A percentile compares a stretch with the other conserved stretches of the same genome.
phyloP scores from a whole-genome alignment of 2,113 vertebrate genomes.

The Varanus salvator region DNA sequence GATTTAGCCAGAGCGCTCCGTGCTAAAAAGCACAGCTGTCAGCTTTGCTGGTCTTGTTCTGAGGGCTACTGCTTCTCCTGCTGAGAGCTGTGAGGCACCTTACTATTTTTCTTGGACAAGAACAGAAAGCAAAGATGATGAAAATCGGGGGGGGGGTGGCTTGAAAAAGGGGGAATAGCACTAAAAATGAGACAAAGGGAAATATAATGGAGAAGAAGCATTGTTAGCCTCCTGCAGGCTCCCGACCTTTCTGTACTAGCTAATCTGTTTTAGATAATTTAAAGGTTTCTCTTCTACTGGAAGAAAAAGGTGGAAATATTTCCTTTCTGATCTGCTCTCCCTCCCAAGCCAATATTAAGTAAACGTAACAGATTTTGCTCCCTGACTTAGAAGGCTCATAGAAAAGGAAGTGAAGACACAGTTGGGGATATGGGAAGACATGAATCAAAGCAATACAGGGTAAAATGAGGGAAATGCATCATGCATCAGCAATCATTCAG shows the following conservation, averaged over 20 bases:
- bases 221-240: background rate
- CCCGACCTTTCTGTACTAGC: conserved; percentile 1
- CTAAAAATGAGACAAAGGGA: conserved; percentile 19
- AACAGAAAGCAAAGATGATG: conserved; percentile 39
- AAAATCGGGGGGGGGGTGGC: conserved; percentile 11
- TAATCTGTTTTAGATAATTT: conserved; percentile 1
- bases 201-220: background rate
- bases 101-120: conserved; percentile 56
- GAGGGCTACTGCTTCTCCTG: conserved; percentile 51
- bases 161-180: conserved; percentile 16
- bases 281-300: background rate
- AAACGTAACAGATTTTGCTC: background rate
- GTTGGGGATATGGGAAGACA: background rate
- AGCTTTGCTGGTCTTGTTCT: conserved; percentile 51
- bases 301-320: background rate
- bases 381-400: too few relatives aligned
- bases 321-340: background rate
- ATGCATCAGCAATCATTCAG: background rate
- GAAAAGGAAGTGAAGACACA: background rate
- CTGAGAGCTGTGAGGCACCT: conserved; percentile 33
- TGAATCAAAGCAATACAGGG: background rate
- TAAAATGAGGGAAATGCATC: too few relatives aligned
- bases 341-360: background rate
- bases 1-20: conserved; percentile 73
- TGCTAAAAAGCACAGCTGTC: conserved; percentile 78